Evolutionary conservation across 2,113 vertebrate genomes (phyloP).

Genomic region (Mastomys coucha): DNA sequence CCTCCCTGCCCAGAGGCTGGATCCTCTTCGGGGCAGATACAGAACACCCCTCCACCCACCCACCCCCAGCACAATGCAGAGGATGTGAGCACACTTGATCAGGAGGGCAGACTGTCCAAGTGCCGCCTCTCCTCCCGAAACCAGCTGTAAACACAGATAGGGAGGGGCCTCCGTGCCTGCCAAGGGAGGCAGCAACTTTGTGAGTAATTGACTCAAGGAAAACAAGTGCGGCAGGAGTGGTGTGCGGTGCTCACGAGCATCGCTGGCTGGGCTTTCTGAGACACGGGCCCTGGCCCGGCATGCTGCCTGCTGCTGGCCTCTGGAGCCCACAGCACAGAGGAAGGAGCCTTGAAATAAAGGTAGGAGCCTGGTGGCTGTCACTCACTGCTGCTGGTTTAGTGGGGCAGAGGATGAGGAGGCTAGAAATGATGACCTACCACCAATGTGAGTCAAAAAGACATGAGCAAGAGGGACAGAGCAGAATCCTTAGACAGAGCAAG

Average conservation of each 20-base stretch:
- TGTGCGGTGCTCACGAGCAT: neutral
- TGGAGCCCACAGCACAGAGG: neutral
- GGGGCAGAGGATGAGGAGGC: neutral
- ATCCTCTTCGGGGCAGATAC: neutral
- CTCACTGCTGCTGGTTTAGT: neutral
- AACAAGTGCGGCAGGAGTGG: conserved; percentile 77
- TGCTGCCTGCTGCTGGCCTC: neutral
- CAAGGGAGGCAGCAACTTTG: conserved; percentile 83
- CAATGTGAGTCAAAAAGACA: neutral
- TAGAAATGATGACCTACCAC: neutral
- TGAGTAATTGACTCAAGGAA: conserved; percentile 80
- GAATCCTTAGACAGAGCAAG: no score
- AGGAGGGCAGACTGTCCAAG: neutral
- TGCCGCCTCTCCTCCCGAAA: conserved; percentile 64
- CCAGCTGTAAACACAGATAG: conserved; percentile 84
- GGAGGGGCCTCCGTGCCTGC: conserved; percentile 82
- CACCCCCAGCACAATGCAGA: neutral
- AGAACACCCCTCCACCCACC: neutral
- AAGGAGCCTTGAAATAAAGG: conserved; percentile 32
- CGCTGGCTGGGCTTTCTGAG: conserved; percentile 13
- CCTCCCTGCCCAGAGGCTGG: neutral
- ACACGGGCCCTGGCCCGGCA: neutral
- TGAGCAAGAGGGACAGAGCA: neutral
- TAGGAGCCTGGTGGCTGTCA: conserved; percentile 46
- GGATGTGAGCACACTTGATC: neutral